Evolutionary conservation across 2,888 invertebrate species (phyloP), one percentile per base, ranked within the genome.

Genomic region (Zaprionus lineosus): DNA sequence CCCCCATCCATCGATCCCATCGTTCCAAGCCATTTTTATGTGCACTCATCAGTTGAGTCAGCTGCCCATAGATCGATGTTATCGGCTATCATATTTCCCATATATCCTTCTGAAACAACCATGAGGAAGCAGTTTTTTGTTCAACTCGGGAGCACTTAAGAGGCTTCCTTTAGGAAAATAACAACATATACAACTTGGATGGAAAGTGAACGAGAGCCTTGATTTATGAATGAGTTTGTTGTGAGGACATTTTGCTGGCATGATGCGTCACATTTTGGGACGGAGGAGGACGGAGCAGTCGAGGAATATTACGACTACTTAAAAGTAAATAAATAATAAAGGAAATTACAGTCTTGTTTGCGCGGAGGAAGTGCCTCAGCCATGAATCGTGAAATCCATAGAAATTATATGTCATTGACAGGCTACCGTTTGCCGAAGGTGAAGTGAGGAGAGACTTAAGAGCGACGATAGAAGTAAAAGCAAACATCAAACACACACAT

Each of bases 191-290:
- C n/a, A n/a, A 31, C 51, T 46, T 15, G 37, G 46, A 59, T 63
- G 37, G 68, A 72, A 72, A 71, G 82, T 72, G 77, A 74, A 74
- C 72, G 82, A 84, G 71, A 39, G 67, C 37, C 55, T 62, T 78
- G 84, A 78, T 84, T 78, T 78, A 78, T 78, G 78, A 78, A 84
- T 78, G 84, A 81, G 82, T 65, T 75, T 53, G 67, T 53, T 61
- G 52, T 47, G 74, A 84, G 73, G 76, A 74, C 48, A 76, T 53
- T 40, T 40, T 75, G 47, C 60, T 15, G 55, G 43, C 60, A 69
- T 83, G 76, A 75, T 59, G 50, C 41, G 63, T 29, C 41, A 60
- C 47, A n/a, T 56, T 82, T 67, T 47, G 15, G 1, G n/a, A 34
- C n/a, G n/a, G n/a, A n/a, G n/a, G n/a, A n/a, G n/a, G n/a, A n/a